phyloP scores from a whole-genome alignment of 1,140 invertebrate genomes.

The Drosophila tsacasi region DNA sequence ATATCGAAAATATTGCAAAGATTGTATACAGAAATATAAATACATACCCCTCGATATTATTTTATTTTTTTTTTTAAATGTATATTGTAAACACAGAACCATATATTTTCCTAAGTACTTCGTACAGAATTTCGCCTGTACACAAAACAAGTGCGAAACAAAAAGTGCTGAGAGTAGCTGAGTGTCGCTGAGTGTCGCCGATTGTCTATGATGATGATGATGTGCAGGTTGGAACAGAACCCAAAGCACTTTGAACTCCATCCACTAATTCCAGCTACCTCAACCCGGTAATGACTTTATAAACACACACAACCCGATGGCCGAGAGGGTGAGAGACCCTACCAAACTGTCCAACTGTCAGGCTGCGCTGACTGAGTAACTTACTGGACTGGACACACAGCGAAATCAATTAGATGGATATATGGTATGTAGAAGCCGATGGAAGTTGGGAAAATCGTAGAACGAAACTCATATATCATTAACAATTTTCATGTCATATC shows the following conservation, averaged over 20 bases:
- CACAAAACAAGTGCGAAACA: slow-evolving; percentile 13
- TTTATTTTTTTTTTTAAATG: too few relatives aligned
- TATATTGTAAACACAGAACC: too few relatives aligned
- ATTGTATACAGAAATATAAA: too few relatives aligned
- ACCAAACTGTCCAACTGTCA: slow-evolving; percentile 63
- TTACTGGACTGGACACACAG: slow-evolving; percentile 48
- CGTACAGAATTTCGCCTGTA: neutral
- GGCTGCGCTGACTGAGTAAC: slow-evolving; percentile 55
- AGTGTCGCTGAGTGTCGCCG: slow-evolving; percentile 26
- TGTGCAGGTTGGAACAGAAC: slow-evolving; percentile 29
- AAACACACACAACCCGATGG: slow-evolving; percentile 43
- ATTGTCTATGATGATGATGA: slow-evolving; percentile 28
- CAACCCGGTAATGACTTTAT: slow-evolving; percentile 68
- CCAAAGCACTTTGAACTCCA: slow-evolving; percentile 11
- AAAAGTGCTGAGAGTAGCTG: slow-evolving; percentile 42
- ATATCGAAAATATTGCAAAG: too few relatives aligned
- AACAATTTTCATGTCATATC: slow-evolving; percentile 80
- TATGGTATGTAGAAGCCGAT: slow-evolving; percentile 12
- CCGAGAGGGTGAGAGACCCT: neutral
- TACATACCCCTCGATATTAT: too few relatives aligned
- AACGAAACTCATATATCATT: slow-evolving; percentile 76
- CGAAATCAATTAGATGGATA: slow-evolving; percentile 73
- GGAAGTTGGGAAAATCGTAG: slow-evolving; percentile 33
- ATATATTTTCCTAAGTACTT: neutral
- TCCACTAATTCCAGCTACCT: slow-evolving; percentile 16